These are phyloP conservation scores for Drosophila recens DNA, from an alignment of 2,888 invertebrate species.

Conservation along the genomic window DNA sequence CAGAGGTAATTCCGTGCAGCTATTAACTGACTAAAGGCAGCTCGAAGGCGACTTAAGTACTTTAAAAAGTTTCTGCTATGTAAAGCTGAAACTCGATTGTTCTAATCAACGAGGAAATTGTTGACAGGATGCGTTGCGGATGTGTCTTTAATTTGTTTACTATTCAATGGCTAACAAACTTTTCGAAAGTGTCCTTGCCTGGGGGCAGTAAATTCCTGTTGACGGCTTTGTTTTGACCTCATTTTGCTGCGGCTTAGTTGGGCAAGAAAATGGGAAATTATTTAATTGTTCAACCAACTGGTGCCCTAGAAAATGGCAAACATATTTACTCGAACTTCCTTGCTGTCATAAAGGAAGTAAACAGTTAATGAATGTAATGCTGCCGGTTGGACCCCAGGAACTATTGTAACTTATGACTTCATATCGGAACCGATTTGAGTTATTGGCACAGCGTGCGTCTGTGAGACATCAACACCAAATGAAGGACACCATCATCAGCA, in stretches of 20 bases:
- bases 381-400: not conserved
- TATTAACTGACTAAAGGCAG: constrained; percentile 41
- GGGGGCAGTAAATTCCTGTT: not conserved
- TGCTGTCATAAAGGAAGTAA: constrained; percentile 8
- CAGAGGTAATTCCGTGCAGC: constrained; percentile 55
- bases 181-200: constrained; percentile 36
- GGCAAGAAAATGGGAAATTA: constrained; percentile 52
- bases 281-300: constrained; percentile 55
- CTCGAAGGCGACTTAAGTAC: constrained; percentile 3
- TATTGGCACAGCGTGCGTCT: constrained; percentile 42
- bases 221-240: constrained; percentile 29
- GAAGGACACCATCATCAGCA: constrained; percentile 63
- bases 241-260: constrained; percentile 45
- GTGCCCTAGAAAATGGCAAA: constrained; percentile 16
- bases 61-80: constrained; percentile 51
- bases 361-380: constrained; percentile 47
- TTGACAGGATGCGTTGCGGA: constrained; percentile 83
- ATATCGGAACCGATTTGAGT: constrained; percentile 43
- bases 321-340: constrained; percentile 1
- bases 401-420: constrained; percentile 44
- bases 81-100: constrained; percentile 62
- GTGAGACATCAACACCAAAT: constrained; percentile 62
- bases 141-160: constrained; percentile 81
- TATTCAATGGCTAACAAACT: constrained; percentile 53
- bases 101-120: constrained; percentile 74